Conservation (phyloP, 2,113 vertebrate genomes). For the Lamprologus sp. region DNA sequence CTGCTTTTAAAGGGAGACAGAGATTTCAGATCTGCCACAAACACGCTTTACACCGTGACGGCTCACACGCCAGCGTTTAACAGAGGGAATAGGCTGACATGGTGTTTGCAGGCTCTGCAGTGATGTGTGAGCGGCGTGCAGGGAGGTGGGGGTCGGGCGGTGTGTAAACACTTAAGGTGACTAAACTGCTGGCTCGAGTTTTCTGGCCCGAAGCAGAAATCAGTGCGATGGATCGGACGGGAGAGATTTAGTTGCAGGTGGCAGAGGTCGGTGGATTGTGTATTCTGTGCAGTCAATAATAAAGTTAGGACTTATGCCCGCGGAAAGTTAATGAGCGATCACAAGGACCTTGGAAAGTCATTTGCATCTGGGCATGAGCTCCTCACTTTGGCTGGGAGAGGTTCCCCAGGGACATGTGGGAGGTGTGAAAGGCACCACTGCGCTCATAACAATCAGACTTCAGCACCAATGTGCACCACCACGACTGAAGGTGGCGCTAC, state of each 20-base stretch:
- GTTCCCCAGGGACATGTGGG: slow-evolving; percentile 61
- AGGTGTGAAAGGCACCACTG: not conserved
- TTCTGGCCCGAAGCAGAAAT: slow-evolving; percentile 82
- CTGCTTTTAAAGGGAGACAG: not conserved
- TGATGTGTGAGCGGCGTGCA: not conserved
- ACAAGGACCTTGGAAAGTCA: slow-evolving; percentile 99
- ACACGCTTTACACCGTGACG: not conserved
- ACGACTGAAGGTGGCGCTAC: not conserved
- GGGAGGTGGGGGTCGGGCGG: not conserved
- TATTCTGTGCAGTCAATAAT: slow-evolving; percentile 99
- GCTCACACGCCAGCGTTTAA: not conserved
- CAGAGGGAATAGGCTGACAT: not conserved
- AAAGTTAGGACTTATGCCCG: slow-evolving; percentile 97
- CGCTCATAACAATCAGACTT: not conserved
- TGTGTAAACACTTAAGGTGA: slow-evolving; percentile 66
- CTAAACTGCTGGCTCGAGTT: slow-evolving; percentile 72
- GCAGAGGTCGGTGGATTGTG: slow-evolving; percentile 99
- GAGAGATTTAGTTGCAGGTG: slow-evolving; percentile 96
- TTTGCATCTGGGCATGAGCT: slow-evolving; percentile 83
- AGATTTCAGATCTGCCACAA: not conserved
- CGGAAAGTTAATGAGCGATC: slow-evolving; percentile 95
- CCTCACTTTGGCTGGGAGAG: slow-evolving; percentile 71
- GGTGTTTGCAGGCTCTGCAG: not conserved
- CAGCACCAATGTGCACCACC: not conserved
- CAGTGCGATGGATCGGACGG: slow-evolving; percentile 88